phyloP scores from a whole-genome alignment of 2,888 invertebrate species.

The Cephus runcator region DNA sequence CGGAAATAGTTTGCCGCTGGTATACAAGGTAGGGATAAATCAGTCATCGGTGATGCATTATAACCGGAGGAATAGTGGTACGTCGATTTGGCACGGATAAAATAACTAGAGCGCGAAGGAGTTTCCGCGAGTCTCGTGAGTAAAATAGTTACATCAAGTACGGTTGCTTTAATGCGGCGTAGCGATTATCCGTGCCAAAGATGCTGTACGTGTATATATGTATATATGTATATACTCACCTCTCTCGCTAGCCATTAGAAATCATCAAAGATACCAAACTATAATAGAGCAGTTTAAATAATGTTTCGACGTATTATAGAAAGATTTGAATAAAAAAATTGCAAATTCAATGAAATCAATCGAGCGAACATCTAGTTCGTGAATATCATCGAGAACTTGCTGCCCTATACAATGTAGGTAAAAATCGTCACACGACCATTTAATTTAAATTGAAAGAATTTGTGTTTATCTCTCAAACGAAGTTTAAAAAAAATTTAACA shows the following conservation, averaged over 20 bases:
- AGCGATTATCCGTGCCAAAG: not conserved
- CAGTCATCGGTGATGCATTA: constrained; percentile 5
- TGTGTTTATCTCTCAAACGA: not conserved
- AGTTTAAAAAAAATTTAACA: not conserved
- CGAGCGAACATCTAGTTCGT: no score
- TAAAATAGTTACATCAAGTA: not conserved
- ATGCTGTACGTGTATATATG: not conserved
- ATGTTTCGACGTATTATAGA: not conserved
- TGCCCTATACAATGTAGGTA: not conserved
- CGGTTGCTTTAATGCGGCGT: not conserved
- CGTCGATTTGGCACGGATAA: not conserved
- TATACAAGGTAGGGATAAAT: not conserved
- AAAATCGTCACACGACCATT: not conserved
- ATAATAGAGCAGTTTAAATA: not conserved
- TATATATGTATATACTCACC: no score
- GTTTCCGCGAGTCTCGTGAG: not conserved
- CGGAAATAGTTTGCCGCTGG: constrained; percentile 1
- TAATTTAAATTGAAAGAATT: not conserved
- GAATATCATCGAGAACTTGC: no score
- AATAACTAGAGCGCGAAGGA: not conserved
- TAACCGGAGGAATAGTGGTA: not conserved
- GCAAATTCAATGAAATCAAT: no score
- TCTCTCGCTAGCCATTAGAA: not conserved
- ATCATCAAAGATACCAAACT: not conserved
- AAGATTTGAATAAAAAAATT: no score